Base-by-base conservation (phyloP, 2,888 invertebrate species). In the Dryococelus australis region DNA sequence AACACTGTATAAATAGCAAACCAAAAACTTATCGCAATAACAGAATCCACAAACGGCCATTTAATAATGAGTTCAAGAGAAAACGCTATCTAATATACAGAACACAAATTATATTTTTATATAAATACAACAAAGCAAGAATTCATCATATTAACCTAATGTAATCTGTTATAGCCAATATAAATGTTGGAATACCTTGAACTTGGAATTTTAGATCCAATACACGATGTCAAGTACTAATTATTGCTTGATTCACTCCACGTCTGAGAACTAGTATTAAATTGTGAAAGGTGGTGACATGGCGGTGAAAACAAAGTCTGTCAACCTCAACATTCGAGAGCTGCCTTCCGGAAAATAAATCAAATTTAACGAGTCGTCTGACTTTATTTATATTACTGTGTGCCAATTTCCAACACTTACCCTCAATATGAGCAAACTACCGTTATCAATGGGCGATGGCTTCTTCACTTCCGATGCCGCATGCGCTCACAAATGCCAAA, bases 401-500 rank as follows among this genome's bases (percentile, higher is more conserved):
- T 87, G 87, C 84, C 86, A 89, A 89, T 87, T 86, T 85, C 88
- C 86, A 86, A 86, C 89, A 89, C 89, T 89, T 89, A 89, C 89
- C 89, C 89, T 89, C 89, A 89, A 89, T 89, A 89, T 24, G 65
- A 65, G n/a, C 65, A 65, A 65, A 65, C 65, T 65, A 65, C 65
- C 65, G 65, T 65, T 65, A 65, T 65, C 65, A 65, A 65, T 88
- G 89, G 89, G 89, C 89, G 89, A 89, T 89, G 89, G 89, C 89
- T 89, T 88, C 89, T 88, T 87, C 86, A 89, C 89, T 89, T 89
- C 89, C 89, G 89, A 88, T 88, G 86, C 87, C 89, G 89, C 89
- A 89, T 89, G 89, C 89, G 89, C 86, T 83, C 80, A 85, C 43
- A 85, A 84, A 86, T 47, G 43, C 79, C 85, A 79, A 87, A 84